These are phyloP conservation scores for Eristalis tenax DNA, from an alignment of 2,888 invertebrate genomes.

Conservation along the genomic window DNA sequence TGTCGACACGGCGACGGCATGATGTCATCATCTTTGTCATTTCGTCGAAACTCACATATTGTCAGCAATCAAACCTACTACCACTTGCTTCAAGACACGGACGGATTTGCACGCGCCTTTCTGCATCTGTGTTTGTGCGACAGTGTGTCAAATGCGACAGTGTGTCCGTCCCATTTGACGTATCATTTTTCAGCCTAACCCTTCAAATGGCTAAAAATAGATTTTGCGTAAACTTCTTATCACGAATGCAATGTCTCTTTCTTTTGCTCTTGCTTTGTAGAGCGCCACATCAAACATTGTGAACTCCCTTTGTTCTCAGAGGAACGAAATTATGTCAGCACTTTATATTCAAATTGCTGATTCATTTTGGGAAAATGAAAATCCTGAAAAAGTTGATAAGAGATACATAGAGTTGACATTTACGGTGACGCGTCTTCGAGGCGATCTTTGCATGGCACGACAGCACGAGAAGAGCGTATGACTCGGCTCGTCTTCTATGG, in stretches of 20 bases:
- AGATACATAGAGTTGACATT: not conserved
- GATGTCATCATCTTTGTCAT: slow-evolving; percentile 19
- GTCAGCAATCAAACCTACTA: not conserved
- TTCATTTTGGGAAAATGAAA: slow-evolving; percentile 40
- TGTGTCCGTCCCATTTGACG: slow-evolving; percentile 1
- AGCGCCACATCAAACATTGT: slow-evolving; percentile 20
- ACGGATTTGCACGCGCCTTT: not conserved
- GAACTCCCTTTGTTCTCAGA: slow-evolving; percentile 10
- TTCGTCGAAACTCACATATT: not conserved
- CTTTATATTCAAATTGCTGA: slow-evolving; percentile 44
- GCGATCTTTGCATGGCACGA: not conserved
- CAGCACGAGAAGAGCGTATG: not conserved
- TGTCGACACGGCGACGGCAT: slow-evolving; percentile 18
- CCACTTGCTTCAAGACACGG: not conserved
- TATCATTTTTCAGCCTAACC: slow-evolving; percentile 26
- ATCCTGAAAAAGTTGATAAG: slow-evolving; percentile 33
- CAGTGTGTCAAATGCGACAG: not conserved
- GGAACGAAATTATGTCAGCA: slow-evolving; percentile 29
- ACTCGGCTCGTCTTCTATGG: not conserved
- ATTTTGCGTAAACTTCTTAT: slow-evolving; percentile 54
- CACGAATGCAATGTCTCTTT: slow-evolving; percentile 33
- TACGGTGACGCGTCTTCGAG: not conserved
- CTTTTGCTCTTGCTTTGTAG: not conserved
- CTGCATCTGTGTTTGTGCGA: no score
- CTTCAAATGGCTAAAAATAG: slow-evolving; percentile 44